These are phyloP conservation scores for Willowsia nigromaculata DNA, from an alignment of 2,888 invertebrate species.

Conservation along the genomic window DNA sequence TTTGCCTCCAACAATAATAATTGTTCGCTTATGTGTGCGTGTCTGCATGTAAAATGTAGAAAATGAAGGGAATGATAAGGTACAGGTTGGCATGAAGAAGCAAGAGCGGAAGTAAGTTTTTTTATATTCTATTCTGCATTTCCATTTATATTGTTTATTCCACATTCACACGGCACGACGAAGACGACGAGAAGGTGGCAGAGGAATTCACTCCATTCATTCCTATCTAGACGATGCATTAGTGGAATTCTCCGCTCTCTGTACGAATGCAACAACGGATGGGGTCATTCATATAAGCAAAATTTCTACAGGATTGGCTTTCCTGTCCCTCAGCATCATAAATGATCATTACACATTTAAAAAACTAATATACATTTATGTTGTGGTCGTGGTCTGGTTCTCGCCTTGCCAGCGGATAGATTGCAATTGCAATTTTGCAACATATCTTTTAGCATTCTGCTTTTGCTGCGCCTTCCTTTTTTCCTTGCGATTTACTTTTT, in stretches of 20 bases:
- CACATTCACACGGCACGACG: slow-evolving; percentile 53
- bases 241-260: background rate
- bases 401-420: too few relatives aligned
- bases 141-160: slow-evolving; percentile 52
- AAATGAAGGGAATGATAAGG: background rate
- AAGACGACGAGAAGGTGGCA: too few relatives aligned
- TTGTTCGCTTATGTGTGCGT: too few relatives aligned
- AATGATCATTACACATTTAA: background rate
- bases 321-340: too few relatives aligned
- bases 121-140: slow-evolving; percentile 21
- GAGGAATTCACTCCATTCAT: background rate
- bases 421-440: background rate
- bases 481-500: background rate
- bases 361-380: background rate
- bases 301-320: too few relatives aligned
- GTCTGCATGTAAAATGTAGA: background rate
- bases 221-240: background rate
- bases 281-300: too few relatives aligned
- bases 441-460: too few relatives aligned
- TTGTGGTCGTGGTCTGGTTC: background rate
- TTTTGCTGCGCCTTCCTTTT: background rate
- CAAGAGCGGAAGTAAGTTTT: slow-evolving; percentile 54
- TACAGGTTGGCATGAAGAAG: slow-evolving; percentile 7
- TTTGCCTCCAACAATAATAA: too few relatives aligned
- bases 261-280: background rate